phyloP scores from a whole-genome alignment of 2,113 vertebrate genomes.

The Uria aalge region DNA sequence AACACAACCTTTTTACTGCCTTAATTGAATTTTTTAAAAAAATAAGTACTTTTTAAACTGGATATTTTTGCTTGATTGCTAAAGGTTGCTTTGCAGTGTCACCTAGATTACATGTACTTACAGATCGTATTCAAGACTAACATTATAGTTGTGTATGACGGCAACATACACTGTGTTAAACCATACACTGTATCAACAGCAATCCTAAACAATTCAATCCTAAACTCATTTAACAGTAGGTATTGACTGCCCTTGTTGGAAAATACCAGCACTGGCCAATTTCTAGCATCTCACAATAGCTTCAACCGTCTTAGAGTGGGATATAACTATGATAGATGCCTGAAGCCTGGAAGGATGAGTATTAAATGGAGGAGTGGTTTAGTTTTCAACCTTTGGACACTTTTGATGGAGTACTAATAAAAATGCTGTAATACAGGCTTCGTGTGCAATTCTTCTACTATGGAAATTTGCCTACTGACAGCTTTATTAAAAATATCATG shows the following conservation, averaged over 20 bases:
- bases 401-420: not conserved
- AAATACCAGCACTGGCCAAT: not conserved
- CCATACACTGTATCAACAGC: not conserved
- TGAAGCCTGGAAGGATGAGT: not conserved
- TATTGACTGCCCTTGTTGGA: not conserved
- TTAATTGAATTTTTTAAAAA: not conserved
- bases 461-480: not conserved
- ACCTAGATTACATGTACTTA: not conserved
- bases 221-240: not conserved
- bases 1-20: not conserved
- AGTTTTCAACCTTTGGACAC: not conserved
- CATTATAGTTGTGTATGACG: not conserved
- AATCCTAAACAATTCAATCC: not conserved
- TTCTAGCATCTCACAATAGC: not conserved
- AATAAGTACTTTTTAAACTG: not conserved
- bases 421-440: not conserved
- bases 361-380: not conserved
- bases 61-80: not conserved
- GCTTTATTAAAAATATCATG: not conserved
- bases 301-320: not conserved
- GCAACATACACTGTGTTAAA: not conserved
- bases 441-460: not conserved
- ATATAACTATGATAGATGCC: not conserved
- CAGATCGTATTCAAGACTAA: not conserved
- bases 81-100: not conserved